Evolutionary conservation across 92 coral and sea anemone genomes (phyloP), one percentile per base, ranked within the genome.

Genomic region (Metridium senile): DNA sequence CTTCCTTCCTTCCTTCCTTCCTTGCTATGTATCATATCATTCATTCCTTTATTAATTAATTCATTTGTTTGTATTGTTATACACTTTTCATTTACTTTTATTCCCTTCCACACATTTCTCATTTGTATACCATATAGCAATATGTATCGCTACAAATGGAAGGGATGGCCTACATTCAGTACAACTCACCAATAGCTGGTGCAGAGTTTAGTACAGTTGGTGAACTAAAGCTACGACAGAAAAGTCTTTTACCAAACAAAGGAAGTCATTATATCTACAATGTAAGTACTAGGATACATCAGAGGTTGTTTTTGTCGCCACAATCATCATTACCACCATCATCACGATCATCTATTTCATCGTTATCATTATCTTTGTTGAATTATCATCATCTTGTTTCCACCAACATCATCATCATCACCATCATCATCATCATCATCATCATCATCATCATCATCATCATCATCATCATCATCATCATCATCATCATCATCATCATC

Each of bases 111-210:
- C n/a, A n/a, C n/a, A n/a, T n/a, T n/a, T 6, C 13, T 39, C 13
- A 13, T 6, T 39, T 39, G 49, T 39, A 13, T 39, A 4, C 13
- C 49, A 39, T 52, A 1, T 72, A 95, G 99, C 83, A 89, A 86
- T 95, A 87, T 92, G 91, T 87, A 47, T 89, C 77, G 25, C 86
- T 92, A 20, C 88, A 84, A 71, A 95, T 95, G 97, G 99, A 95
- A 73, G 86, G 97, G 46, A 79, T 92, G 88, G 99, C 93, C 6
- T 89, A 81, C 74, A 85, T 95, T 74, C 72, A 82, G 30, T 72
- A 77, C 49, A 71, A 89, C 18, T 92, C 99, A 20, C 89, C 97
- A 17, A 79, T 95, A 21, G 93, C 99, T 68, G 99, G 99, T 11
- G 93, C 96, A 70, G 91, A 92, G 84, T 92, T 92, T 59, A 79